These are phyloP conservation scores for Varanus salvator DNA, from an alignment of 2,113 vertebrate species.

Conservation along the genomic window DNA sequence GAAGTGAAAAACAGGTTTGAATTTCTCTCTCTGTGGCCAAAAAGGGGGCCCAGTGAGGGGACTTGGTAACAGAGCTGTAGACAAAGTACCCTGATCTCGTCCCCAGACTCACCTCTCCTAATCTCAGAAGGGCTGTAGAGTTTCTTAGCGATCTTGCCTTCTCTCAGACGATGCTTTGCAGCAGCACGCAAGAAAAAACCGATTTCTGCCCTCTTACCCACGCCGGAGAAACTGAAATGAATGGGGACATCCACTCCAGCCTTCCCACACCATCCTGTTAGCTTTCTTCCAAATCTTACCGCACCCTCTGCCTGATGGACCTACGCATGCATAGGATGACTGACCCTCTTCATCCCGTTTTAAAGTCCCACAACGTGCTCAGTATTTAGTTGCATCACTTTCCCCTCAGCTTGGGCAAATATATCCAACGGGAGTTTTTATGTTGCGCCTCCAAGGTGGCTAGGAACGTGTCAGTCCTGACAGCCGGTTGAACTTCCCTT, in stretches of 20 bases:
- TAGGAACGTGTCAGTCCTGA: neutral
- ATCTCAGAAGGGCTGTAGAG: neutral
- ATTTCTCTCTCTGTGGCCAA: neutral
- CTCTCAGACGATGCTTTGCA: neutral
- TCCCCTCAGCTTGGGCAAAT: neutral
- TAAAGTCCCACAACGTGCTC: neutral
- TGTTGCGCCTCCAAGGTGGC: no score
- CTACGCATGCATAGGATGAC: neutral
- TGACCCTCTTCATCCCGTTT: neutral
- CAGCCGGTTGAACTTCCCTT: neutral
- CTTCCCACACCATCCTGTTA: neutral
- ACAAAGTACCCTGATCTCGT: fast-evolving
- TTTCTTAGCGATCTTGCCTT: neutral
- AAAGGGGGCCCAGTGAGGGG: fast-evolving
- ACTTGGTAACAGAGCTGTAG: neutral
- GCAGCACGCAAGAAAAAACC: neutral
- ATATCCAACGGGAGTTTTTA: no score
- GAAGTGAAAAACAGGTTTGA: neutral
- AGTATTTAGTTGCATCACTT: neutral
- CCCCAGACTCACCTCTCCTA: neutral
- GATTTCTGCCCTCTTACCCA: neutral
- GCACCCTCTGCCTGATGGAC: neutral
- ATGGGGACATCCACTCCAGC: neutral
- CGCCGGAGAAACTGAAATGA: neutral
- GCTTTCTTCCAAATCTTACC: neutral